These are phyloP conservation scores for Zaprionus davidi DNA, from an alignment of 1,140 invertebrate species.

Conservation along the genomic window DNA sequence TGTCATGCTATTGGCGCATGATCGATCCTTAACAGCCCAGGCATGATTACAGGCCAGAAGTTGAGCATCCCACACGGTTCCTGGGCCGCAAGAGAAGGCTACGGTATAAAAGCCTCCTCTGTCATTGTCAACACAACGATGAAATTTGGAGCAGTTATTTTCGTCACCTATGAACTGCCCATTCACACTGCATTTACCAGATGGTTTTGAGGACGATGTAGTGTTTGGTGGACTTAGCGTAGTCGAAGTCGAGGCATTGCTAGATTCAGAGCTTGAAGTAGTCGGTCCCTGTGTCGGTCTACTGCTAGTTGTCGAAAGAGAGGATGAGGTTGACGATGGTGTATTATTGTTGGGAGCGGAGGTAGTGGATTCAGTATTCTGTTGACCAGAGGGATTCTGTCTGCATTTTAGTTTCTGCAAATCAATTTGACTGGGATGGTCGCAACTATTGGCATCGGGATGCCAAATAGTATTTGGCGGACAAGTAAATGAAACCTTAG, in stretches of 20 bases:
- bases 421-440: conserved; percentile 86
- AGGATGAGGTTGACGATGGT: conserved; percentile 26
- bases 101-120: conserved; percentile 86
- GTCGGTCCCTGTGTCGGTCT: conserved; percentile 31
- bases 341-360: conserved; percentile 40
- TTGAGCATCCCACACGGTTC: conserved; percentile 88
- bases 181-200: conserved; percentile 84
- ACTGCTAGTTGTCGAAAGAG: conserved; percentile 31
- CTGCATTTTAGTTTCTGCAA: conserved; percentile 80
- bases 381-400: conserved; percentile 43
- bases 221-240: conserved; percentile 6
- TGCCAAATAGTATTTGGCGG: conserved; percentile 89
- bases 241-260: conserved; percentile 29
- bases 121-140: conserved; percentile 88
- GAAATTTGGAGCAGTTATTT: conserved; percentile 88
- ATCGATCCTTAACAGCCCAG: conserved; percentile 69
- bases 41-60: conserved; percentile 87
- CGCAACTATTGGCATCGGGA: conserved; percentile 86
- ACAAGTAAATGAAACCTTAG: conserved; percentile 87
- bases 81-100: conserved; percentile 88
- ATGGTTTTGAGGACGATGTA: conserved; percentile 49
- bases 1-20: conserved; percentile 45
- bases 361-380: conserved; percentile 53
- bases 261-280: conserved; percentile 28
- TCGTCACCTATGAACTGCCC: conserved; percentile 86